These are phyloP conservation scores for Hyperoplus lanceolatus DNA, from an alignment of 2,797 vertebrate genomes.

Conservation along the genomic window DNA sequence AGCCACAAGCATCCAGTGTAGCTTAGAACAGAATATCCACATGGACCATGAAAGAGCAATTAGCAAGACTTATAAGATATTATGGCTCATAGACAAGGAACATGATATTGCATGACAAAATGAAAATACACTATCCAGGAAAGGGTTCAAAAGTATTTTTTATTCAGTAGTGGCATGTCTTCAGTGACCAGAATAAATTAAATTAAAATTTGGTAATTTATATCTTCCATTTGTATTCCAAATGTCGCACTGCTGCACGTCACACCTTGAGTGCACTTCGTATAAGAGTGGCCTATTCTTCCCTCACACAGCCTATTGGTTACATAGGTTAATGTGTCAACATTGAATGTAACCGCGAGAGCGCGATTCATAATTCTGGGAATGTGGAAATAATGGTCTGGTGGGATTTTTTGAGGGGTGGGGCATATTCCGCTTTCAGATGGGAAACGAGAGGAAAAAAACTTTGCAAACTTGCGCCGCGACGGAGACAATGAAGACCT, in stretches of 20 bases:
- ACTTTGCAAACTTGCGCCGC: slow-evolving; percentile 79
- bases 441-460: slow-evolving; percentile 69
- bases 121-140: background rate
- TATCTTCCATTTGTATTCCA: background rate
- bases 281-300: background rate
- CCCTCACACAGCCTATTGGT: background rate
- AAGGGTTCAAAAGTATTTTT: background rate
- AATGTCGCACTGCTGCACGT: background rate
- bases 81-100: background rate
- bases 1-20: background rate
- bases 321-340: slow-evolving; percentile 56
- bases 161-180: background rate
- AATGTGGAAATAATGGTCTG: slow-evolving; percentile 73
- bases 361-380: slow-evolving; percentile 74
- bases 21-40: background rate
- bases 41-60: slow-evolving; percentile 10
- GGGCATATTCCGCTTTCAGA: slow-evolving; percentile 80
- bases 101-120: slow-evolving; percentile 15
- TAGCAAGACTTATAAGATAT: background rate
- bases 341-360: slow-evolving; percentile 39
- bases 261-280: background rate
- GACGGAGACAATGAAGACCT: slow-evolving; percentile 61
- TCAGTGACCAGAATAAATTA: background rate
- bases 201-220: background rate
- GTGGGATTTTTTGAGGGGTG: slow-evolving; percentile 85